Percentiles rank a stretch among this genome's conserved stretches.
These are phyloP conservation scores for Therioaphis trifolii DNA, from an alignment of 2,888 invertebrate species.

Conservation along the genomic window DNA sequence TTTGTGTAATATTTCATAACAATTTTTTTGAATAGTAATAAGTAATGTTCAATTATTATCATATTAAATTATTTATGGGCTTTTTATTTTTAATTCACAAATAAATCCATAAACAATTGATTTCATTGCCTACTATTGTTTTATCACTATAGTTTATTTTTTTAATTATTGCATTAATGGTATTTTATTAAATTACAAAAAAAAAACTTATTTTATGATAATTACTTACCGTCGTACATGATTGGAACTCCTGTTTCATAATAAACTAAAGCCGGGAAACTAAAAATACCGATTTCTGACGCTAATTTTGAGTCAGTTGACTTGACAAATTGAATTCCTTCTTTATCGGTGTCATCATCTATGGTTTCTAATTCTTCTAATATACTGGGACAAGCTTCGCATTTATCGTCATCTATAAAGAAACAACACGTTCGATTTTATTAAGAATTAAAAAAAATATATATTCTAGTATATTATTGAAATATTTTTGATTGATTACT, in stretches of 20 bases:
- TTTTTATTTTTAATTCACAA: no score
- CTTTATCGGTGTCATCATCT: constrained; percentile 91
- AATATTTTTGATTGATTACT: no score
- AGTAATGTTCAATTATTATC: background rate
- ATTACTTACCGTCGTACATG: constrained; percentile 89
- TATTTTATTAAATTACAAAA: background rate
- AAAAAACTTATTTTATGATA: background rate
- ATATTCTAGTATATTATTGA: no score
- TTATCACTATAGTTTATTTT: no score
- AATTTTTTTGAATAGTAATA: no score
- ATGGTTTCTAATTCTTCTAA: constrained; percentile 90
- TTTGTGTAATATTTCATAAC: no score
- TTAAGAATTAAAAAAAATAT: no score
- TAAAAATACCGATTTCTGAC: constrained; percentile 90
- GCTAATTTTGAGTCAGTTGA: constrained; percentile 90
- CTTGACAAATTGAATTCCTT: constrained; percentile 93
- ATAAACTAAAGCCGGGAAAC: constrained; percentile 91
- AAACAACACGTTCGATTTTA: background rate
- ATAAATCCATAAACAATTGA: no score
- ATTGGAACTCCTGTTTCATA: constrained; percentile 94
- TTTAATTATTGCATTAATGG: no score
- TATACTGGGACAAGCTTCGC: constrained; percentile 85
- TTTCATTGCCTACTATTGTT: no score
- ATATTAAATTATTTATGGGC: background rate
- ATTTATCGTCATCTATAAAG: constrained; percentile 81